Evolutionary conservation across 2,113 vertebrate genomes (phyloP).

Genomic region (Alosa alosa): DNA sequence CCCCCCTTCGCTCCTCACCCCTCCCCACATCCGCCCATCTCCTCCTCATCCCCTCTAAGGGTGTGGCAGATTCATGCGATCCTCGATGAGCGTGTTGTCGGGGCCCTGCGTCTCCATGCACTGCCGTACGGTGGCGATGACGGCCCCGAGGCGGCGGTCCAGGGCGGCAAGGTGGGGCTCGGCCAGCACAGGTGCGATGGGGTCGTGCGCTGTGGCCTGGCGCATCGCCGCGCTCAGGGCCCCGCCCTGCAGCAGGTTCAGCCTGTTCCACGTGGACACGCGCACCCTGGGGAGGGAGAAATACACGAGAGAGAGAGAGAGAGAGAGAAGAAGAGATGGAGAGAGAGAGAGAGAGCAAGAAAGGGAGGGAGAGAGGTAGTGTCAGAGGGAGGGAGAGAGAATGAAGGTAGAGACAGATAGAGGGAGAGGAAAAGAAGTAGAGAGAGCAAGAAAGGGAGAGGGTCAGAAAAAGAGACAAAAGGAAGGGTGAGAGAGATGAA

Average conservation of each 20-base stretch:
- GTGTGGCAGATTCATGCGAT: slow-evolving; percentile 95
- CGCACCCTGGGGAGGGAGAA: slow-evolving; percentile 77
- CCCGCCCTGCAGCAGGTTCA: slow-evolving; percentile 86
- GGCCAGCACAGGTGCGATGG: slow-evolving; percentile 83
- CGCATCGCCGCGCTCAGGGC: slow-evolving; percentile 86
- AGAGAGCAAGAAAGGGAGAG: background rate
- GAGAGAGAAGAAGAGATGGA: background rate
- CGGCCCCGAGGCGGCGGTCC: slow-evolving; percentile 83
- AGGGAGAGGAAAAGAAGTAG: background rate
- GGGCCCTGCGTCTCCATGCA: slow-evolving; percentile 90
- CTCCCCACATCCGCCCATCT: background rate
- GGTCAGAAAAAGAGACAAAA: background rate
- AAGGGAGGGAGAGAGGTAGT: background rate
- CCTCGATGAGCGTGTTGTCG: slow-evolving; percentile 90
- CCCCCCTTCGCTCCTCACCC: background rate
- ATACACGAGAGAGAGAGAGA: background rate
- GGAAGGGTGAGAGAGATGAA: background rate
- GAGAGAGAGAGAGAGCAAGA: background rate
- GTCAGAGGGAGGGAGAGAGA: slow-evolving; percentile 6
- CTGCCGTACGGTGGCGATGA: slow-evolving; percentile 88
- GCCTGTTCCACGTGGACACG: slow-evolving; percentile 94
- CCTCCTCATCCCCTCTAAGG: slow-evolving; percentile 52
- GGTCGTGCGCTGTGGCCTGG: slow-evolving; percentile 85
- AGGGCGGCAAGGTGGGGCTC: slow-evolving; percentile 83
- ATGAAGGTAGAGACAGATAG: background rate